A percentile compares a stretch with the other conserved stretches of the same genome.
These are phyloP conservation scores for Steinernema scapterisci DNA, from an alignment of 2,888 invertebrate genomes.

Conservation along the genomic window DNA sequence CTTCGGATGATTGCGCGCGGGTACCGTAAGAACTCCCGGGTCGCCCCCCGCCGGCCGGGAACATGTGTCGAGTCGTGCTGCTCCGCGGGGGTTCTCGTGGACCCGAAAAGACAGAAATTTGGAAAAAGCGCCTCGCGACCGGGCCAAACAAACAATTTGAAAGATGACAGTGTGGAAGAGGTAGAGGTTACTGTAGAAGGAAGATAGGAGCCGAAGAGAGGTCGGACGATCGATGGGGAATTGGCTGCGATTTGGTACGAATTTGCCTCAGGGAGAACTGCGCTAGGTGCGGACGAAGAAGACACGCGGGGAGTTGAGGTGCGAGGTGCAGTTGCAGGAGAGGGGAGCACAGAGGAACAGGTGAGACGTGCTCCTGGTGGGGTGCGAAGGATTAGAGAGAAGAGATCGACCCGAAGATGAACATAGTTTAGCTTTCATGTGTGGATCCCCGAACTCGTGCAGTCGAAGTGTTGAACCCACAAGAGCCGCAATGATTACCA, in stretches of 20 bases:
- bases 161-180: constrained; percentile 4
- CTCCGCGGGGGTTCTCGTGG: constrained; percentile 5
- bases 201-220: background rate
- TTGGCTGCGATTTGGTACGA: constrained; percentile 20
- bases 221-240: background rate
- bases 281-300: background rate
- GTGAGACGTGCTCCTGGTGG: background rate
- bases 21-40: constrained; percentile 2
- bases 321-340: constrained; percentile 3
- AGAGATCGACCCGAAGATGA: background rate
- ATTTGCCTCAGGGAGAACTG: constrained; percentile 5
- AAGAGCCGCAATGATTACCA: no score
- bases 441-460: no score
- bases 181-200: background rate
- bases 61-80: constrained; percentile 24
- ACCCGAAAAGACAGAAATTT: background rate
- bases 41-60: constrained; percentile 10
- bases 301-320: background rate
- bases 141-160: constrained; percentile 7
- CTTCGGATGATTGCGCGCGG: constrained; percentile 15
- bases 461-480: no score
- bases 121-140: constrained; percentile 1
- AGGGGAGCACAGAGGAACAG: background rate
- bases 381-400: background rate
- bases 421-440: no score